Percentiles rank a stretch among this genome's conserved stretches.
Evolutionary conservation across 2,797 vertebrate species (phyloP).

Genomic region (Acanthiza pusilla): DNA sequence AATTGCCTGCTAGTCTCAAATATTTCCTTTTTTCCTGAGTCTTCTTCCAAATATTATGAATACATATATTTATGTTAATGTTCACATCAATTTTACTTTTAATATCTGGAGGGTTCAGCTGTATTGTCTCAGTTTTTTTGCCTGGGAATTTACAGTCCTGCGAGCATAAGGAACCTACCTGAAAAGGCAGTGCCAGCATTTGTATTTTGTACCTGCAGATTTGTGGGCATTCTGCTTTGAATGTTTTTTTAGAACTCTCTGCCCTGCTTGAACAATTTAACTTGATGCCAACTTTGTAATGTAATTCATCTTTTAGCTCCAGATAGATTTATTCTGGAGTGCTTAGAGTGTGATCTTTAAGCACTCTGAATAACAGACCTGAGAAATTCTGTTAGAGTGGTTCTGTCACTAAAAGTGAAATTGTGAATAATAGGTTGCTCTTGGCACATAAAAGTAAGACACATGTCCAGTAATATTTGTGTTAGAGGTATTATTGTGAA

Average conservation of each 20-base stretch:
- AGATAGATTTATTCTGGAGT: background rate
- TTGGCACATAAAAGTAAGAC: background rate
- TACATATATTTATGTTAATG: background rate
- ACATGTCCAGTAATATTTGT: constrained; percentile 3
- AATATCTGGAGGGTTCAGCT: background rate
- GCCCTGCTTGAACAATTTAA: background rate
- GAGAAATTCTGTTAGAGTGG: background rate
- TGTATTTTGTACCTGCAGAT: background rate
- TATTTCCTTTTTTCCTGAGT: background rate
- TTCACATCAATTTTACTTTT: background rate
- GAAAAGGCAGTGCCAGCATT: background rate
- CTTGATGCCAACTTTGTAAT: background rate
- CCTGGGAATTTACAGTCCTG: background rate
- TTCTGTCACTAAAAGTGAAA: constrained; percentile 16
- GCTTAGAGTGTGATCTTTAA: background rate
- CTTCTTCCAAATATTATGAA: background rate
- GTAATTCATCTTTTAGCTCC: background rate
- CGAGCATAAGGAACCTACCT: background rate
- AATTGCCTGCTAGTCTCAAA: background rate
- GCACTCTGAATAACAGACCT: background rate
- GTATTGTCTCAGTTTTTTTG: background rate
- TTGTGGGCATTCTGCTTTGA: background rate
- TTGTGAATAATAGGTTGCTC: background rate
- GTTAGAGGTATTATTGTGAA: background rate
- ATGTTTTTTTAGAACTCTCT: background rate